Evolutionary conservation across 1,140 invertebrate species (phyloP).

Genomic region (Vanessa atalanta): DNA sequence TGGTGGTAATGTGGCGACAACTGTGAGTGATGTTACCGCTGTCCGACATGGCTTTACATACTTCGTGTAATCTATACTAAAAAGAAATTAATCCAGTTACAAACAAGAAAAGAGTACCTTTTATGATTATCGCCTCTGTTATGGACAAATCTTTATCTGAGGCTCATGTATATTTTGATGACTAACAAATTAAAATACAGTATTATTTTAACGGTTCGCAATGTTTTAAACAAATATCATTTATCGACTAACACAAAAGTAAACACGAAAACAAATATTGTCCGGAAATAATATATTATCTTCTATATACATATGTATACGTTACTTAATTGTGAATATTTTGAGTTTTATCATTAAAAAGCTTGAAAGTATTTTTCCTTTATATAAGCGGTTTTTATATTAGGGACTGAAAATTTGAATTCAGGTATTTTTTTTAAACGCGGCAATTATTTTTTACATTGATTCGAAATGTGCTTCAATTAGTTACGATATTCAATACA

Average conservation of each 20-base stretch:
- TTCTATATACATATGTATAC: neutral
- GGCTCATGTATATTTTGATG: neutral
- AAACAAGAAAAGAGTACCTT: neutral
- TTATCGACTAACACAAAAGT: slow-evolving; percentile 2
- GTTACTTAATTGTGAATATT: neutral
- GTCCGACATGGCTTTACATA: slow-evolving; percentile 28
- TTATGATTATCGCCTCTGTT: neutral
- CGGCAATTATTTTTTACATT: no score
- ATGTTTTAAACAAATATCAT: slow-evolving; percentile 12
- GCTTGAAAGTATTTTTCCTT: no score
- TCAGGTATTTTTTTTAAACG: no score
- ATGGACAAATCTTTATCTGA: neutral
- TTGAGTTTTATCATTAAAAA: neutral
- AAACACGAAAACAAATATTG: neutral
- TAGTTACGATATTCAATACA: neutral
- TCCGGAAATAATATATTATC: neutral
- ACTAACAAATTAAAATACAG: slow-evolving; percentile 4
- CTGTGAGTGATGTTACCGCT: slow-evolving; percentile 40
- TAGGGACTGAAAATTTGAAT: no score
- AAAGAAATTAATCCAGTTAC: slow-evolving; percentile 14
- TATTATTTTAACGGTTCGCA: neutral
- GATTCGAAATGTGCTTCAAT: neutral
- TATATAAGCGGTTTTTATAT: no score
- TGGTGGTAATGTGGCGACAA: slow-evolving; percentile 42
- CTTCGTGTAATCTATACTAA: slow-evolving; percentile 25